Conservation (phyloP, 2,797 vertebrate species). For the Diplodus sargus region DNA sequence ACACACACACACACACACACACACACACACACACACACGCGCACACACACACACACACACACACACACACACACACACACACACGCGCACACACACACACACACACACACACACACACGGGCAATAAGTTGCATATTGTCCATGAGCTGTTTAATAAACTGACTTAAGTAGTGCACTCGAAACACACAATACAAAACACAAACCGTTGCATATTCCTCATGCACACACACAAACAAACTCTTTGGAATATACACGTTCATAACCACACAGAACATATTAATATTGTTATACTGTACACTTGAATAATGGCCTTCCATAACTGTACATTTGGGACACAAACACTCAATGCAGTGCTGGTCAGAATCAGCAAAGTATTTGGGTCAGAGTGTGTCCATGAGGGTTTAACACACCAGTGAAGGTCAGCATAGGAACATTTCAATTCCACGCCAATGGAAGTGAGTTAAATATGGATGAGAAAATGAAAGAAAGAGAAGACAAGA, state of each 20-base stretch:
- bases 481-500: neutral
- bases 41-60: too few species aligned
- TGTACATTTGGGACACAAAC: neutral
- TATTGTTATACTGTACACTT: neutral
- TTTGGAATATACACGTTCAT: neutral
- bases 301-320: neutral
- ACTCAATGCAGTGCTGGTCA: neutral
- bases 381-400: neutral
- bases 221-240: neutral
- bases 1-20: too few species aligned
- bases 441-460: neutral
- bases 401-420: constrained; percentile 7
- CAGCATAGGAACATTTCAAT: neutral
- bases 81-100: too few species aligned
- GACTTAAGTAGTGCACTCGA: constrained; percentile 12
- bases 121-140: constrained; percentile 4
- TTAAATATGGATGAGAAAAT: neutral
- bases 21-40: too few species aligned
- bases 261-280: neutral
- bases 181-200: neutral
- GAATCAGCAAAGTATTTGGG: neutral
- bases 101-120: neutral
- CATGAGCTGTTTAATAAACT: constrained; percentile 27
- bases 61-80: neutral
- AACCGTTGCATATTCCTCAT: neutral